A percentile compares a stretch with the other conserved stretches of the same genome.
These are phyloP conservation scores for Microvelia longipes DNA, from an alignment of 1,140 invertebrate species.

Conservation along the genomic window DNA sequence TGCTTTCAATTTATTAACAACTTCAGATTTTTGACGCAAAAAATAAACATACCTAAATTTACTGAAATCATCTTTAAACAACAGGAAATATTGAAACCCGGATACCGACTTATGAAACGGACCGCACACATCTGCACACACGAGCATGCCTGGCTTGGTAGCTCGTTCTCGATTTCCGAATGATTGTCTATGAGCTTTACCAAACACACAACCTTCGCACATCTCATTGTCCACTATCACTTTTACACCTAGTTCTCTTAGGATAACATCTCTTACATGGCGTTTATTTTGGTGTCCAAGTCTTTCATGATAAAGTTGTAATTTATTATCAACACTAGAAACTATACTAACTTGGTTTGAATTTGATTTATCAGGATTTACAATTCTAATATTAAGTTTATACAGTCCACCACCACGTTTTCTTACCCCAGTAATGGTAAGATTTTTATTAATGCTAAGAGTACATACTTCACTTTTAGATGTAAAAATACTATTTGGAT, in stretches of 20 bases:
- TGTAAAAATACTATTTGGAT: slow-evolving; percentile 20
- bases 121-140: slow-evolving; percentile 25
- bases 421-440: slow-evolving; percentile 17
- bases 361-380: slow-evolving; percentile 14
- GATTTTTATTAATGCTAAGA: slow-evolving; percentile 14
- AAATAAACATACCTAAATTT: slow-evolving; percentile 25
- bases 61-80: slow-evolving; percentile 25
- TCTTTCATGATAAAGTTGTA: slow-evolving; percentile 24
- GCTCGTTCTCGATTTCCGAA: slow-evolving; percentile 23
- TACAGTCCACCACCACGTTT: slow-evolving; percentile 17
- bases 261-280: slow-evolving; percentile 19
- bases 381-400: slow-evolving; percentile 17
- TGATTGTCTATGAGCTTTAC: slow-evolving; percentile 24
- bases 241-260: slow-evolving; percentile 18
- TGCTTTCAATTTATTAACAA: slow-evolving; percentile 19
- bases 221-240: slow-evolving; percentile 19
- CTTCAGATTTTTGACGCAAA: slow-evolving; percentile 24
- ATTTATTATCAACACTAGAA: slow-evolving; percentile 10
- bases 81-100: slow-evolving; percentile 24
- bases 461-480: slow-evolving; percentile 18
- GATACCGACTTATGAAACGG: slow-evolving; percentile 19
- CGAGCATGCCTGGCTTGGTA: slow-evolving; percentile 20
- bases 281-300: slow-evolving; percentile 25
- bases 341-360: slow-evolving; percentile 3
- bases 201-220: slow-evolving; percentile 25